Evolutionary conservation across 1,140 invertebrate species (phyloP).

Genomic region (Babylonia areolata): DNA sequence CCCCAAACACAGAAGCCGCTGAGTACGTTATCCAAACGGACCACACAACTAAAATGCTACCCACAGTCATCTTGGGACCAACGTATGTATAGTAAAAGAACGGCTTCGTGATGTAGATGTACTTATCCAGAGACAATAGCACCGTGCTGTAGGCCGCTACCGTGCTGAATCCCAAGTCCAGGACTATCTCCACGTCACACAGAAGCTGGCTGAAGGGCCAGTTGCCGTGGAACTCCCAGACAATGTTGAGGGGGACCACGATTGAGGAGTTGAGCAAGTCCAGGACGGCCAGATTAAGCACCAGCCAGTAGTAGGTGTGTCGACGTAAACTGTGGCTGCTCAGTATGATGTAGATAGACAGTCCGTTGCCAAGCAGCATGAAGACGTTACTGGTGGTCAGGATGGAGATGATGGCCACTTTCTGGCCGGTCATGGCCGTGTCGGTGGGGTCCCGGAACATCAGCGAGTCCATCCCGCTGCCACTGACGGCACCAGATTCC

Average conservation of each 20-base stretch:
- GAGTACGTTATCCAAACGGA: constrained; percentile 44
- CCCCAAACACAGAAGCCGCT: constrained; percentile 43
- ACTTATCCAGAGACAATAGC: constrained; percentile 58
- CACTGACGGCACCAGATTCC: neutral
- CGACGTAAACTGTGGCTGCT: constrained; percentile 40
- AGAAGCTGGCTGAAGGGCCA: constrained; percentile 51
- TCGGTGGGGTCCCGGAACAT: constrained; percentile 38
- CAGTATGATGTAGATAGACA: constrained; percentile 54
- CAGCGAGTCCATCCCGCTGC: constrained; percentile 19
- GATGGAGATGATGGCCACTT: constrained; percentile 43
- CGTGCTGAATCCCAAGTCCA: constrained; percentile 52
- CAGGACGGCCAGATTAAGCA: constrained; percentile 54
- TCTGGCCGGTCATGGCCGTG: constrained; percentile 36
- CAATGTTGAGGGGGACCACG: constrained; percentile 54
- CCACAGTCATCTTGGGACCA: constrained; percentile 34
- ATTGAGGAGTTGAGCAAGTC: constrained; percentile 51
- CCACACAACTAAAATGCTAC: constrained; percentile 48
- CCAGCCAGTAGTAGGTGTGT: constrained; percentile 56
- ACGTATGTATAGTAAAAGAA: constrained; percentile 50
- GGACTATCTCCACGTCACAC: constrained; percentile 52
- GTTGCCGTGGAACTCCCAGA: constrained; percentile 54
- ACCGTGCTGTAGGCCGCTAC: constrained; percentile 54
- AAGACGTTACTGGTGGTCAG: constrained; percentile 46
- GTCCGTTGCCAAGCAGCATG: constrained; percentile 52
- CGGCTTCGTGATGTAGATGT: constrained; percentile 54